Evolutionary conservation across 1,140 invertebrate species (phyloP).

Genomic region (Eurosta solidaginis): DNA sequence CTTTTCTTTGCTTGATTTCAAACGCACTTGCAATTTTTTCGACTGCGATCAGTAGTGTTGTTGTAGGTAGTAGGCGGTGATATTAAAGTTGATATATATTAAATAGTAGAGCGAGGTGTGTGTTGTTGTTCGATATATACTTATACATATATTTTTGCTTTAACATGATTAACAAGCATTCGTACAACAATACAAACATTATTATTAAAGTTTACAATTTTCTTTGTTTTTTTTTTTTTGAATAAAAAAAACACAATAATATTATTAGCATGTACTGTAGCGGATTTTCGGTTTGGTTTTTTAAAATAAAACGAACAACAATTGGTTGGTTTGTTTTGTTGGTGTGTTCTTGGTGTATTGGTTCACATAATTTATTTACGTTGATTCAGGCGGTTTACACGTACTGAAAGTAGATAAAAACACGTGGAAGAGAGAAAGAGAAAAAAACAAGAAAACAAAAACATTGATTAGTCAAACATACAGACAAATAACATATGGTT

Average conservation of each 20-base stretch:
- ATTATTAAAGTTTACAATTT: not conserved
- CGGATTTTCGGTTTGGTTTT: conserved; percentile 3
- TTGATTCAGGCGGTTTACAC: conserved; percentile 59
- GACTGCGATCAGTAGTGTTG: not conserved
- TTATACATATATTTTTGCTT: not conserved
- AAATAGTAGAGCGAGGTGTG: conserved; percentile 17
- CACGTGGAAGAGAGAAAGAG: conserved; percentile 40
- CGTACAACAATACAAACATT: conserved; percentile 9
- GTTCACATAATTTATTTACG: conserved; percentile 54
- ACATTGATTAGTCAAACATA: conserved; percentile 39
- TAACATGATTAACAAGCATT: conserved; percentile 24
- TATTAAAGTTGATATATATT: not conserved
- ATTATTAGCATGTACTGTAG: not conserved
- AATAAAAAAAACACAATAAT: not conserved
- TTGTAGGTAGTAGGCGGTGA: not conserved
- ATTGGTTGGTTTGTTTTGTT: conserved; percentile 5
- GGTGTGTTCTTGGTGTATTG: not conserved
- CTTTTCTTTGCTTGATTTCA: conserved; percentile 33
- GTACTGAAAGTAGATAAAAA: conserved; percentile 55
- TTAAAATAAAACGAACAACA: conserved; percentile 17
- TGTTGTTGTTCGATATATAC: not conserved
- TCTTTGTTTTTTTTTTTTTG: not conserved
- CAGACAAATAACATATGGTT: not conserved
- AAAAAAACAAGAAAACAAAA: conserved; percentile 35
- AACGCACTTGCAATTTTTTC: not conserved